A percentile compares a stretch with the other conserved stretches of the same genome.
phyloP scores from a whole-genome alignment of 2,113 vertebrate species.

The Hippopotamus amphibius region DNA sequence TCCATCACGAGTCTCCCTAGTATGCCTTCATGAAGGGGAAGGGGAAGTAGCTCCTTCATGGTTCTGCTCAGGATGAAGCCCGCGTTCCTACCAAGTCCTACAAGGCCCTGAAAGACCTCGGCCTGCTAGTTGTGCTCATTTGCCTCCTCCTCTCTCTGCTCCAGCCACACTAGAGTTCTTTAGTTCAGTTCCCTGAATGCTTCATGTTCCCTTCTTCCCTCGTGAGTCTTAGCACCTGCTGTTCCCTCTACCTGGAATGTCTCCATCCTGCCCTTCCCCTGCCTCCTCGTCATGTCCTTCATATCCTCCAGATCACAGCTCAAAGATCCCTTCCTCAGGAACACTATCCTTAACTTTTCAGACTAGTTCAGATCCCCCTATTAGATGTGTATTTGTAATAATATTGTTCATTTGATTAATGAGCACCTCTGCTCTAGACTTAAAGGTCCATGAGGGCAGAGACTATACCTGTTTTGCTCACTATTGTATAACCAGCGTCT shows the following conservation, averaged over 20 bases:
- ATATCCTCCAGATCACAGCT: neutral
- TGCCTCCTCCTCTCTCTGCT: neutral
- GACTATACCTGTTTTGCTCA: neutral
- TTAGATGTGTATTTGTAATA: neutral
- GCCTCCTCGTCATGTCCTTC: neutral
- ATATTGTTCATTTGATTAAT: neutral
- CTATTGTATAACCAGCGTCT: neutral
- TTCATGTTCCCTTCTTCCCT: neutral
- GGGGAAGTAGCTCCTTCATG: neutral
- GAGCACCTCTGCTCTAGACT: neutral
- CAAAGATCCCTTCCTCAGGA: neutral
- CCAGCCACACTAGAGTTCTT: neutral
- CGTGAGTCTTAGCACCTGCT: neutral
- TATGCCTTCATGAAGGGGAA: neutral
- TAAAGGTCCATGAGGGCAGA: neutral
- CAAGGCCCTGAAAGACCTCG: neutral
- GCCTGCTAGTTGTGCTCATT: neutral
- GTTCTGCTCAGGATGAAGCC: neutral
- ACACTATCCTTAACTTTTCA: neutral
- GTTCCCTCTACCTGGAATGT: neutral
- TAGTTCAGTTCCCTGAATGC: neutral
- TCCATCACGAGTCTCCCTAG: neutral
- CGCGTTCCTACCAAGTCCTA: neutral
- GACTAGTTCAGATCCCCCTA: neutral
- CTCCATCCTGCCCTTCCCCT: neutral